phyloP scores from a whole-genome alignment of 1,140 invertebrate genomes.

The Eupeodes corollae region DNA sequence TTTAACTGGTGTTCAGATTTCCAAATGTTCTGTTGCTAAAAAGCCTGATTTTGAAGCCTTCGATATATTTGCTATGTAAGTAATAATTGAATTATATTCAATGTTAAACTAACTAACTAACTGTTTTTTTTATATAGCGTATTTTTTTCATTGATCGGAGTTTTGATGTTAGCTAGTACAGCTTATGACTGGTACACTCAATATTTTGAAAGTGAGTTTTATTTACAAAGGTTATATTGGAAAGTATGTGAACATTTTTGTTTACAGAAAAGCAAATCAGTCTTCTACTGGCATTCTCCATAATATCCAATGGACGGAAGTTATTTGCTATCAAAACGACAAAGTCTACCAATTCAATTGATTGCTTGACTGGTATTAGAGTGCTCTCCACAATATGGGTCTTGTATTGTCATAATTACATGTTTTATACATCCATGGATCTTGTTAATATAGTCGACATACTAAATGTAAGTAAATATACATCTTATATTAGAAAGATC shows the following conservation, averaged over 20 bases:
- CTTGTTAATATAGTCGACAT: slow-evolving; percentile 8
- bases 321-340: slow-evolving; percentile 14
- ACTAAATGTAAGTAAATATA: neutral
- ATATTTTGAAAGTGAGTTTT: slow-evolving; percentile 10
- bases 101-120: too few species aligned
- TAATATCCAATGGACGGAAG: slow-evolving; percentile 10
- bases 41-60: slow-evolving; percentile 2
- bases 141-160: slow-evolving; percentile 7
- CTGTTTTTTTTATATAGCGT: slow-evolving; percentile 3
- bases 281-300: slow-evolving; percentile 13
- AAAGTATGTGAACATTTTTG: neutral
- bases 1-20: too few species aligned
- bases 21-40: too few species aligned
- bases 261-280: slow-evolving; percentile 7
- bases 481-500: neutral
- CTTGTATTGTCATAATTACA: slow-evolving; percentile 1
- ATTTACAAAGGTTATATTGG: neutral
- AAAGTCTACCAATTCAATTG: slow-evolving; percentile 19
- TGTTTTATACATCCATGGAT: neutral
- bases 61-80: slow-evolving; percentile 19
- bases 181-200: slow-evolving; percentile 16
- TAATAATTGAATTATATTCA: neutral
- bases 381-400: slow-evolving; percentile 24
- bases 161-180: slow-evolving; percentile 6
- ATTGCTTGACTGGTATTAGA: slow-evolving; percentile 22